Percentiles rank a stretch among this genome's conserved stretches.
Evolutionary conservation across 2,888 invertebrate species (phyloP).

Genomic region (Eristalinus aeneus): DNA sequence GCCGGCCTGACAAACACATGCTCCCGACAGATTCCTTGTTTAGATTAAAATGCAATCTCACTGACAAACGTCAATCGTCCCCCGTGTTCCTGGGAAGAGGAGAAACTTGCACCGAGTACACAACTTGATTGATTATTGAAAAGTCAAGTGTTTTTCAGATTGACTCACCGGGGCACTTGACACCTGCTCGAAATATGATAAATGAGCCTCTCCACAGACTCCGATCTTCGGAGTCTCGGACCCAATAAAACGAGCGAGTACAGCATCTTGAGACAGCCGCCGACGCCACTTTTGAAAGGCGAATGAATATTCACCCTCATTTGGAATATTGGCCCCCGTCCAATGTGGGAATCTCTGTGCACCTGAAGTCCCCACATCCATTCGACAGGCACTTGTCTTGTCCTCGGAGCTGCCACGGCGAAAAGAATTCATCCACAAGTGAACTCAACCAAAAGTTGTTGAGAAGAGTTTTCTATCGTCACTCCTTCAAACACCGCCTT

Average conservation of each 20-base stretch:
- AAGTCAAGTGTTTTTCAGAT: neutral
- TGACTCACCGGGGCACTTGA: neutral
- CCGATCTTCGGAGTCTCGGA: neutral
- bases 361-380: neutral
- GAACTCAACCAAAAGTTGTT: slow-evolving; percentile 56
- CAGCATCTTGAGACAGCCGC: neutral
- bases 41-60: neutral
- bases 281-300: neutral
- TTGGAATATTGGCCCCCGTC: slow-evolving; percentile 27
- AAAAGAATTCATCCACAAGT: slow-evolving; percentile 38
- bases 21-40: neutral
- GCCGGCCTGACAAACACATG: neutral
- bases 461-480: slow-evolving; percentile 3
- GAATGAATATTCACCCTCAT: slow-evolving; percentile 8
- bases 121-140: slow-evolving; percentile 1
- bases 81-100: too few species aligned
- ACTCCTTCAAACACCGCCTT: slow-evolving; percentile 11
- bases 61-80: neutral
- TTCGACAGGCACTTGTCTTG: slow-evolving; percentile 21
- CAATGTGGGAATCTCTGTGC: neutral
- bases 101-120: neutral
- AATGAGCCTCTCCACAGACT: neutral
- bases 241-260: neutral
- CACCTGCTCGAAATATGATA: slow-evolving; percentile 9
- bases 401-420: slow-evolving; percentile 10